Evolutionary conservation across 1,140 invertebrate genomes (phyloP).

Genomic region (Dryas iulia): DNA sequence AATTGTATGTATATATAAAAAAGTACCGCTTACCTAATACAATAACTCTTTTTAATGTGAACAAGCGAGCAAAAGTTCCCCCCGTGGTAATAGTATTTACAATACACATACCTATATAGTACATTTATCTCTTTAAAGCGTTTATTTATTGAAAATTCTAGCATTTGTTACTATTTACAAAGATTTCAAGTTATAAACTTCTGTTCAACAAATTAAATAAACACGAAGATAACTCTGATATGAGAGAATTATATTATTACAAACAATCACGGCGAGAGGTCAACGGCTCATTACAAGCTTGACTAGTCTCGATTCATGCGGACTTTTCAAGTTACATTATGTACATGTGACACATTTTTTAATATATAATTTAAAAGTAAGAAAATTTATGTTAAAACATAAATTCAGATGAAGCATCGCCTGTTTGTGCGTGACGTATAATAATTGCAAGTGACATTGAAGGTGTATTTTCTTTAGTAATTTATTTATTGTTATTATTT

Average conservation of each 20-base stretch:
- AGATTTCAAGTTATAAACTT: neutral
- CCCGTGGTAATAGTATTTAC: too few relatives aligned
- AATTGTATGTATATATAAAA: too few relatives aligned
- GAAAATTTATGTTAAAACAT: too few relatives aligned
- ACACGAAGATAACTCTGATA: neutral
- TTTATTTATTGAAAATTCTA: too few relatives aligned
- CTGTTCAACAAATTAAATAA: neutral
- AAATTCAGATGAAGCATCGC: neutral
- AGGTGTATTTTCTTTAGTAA: neutral
- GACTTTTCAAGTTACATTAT: neutral
- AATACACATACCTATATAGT: too few relatives aligned
- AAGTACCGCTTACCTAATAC: too few relatives aligned
- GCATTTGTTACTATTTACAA: neutral
- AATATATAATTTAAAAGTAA: neutral
- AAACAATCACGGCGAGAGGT: neutral
- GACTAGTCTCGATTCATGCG: neutral
- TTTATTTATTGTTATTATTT: neutral
- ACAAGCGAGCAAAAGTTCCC: too few relatives aligned
- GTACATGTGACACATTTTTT: neutral
- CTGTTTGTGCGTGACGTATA: neutral
- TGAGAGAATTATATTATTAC: neutral
- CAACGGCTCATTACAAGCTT: neutral
- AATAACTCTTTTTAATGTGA: too few relatives aligned
- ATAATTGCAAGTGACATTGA: neutral
- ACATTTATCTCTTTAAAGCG: too few relatives aligned